A percentile compares a stretch with the other conserved stretches of the same genome.
Evolutionary conservation across 2,797 vertebrate species (phyloP).

Genomic region (Anisognathus igniventris): DNA sequence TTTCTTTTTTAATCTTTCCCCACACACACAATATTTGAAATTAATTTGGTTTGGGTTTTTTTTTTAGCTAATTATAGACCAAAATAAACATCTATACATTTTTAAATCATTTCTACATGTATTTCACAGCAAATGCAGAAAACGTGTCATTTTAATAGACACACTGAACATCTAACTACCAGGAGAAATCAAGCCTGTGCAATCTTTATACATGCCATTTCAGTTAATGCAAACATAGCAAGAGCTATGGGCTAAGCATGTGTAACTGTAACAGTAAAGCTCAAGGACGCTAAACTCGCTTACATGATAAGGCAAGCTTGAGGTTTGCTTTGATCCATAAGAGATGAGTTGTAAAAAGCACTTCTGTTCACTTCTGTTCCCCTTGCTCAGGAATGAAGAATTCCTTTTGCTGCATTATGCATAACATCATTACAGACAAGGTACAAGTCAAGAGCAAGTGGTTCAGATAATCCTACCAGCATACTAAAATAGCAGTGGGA

Average conservation of each 20-base stretch:
- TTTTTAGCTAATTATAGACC: neutral
- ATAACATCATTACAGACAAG: constrained; percentile 73
- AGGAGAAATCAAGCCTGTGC: neutral
- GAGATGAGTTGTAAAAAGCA: constrained; percentile 55
- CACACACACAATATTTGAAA: neutral
- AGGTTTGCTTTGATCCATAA: constrained; percentile 67
- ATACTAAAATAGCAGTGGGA: constrained; percentile 60
- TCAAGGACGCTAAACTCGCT: neutral
- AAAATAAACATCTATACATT: neutral
- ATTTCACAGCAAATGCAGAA: neutral
- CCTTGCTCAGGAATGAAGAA: constrained; percentile 63
- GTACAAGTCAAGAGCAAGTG: constrained; percentile 56
- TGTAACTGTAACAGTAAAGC: constrained; percentile 27
- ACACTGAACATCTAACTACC: neutral
- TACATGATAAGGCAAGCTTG: constrained; percentile 45
- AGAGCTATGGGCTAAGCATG: constrained; percentile 12
- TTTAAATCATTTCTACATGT: neutral
- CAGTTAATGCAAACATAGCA: neutral
- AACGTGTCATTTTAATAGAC: neutral
- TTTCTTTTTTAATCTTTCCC: neutral
- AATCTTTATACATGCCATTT: neutral
- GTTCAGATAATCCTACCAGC: constrained; percentile 52
- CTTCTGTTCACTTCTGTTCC: constrained; percentile 56
- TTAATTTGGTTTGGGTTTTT: neutral
- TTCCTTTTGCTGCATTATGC: constrained; percentile 74